Evolutionary conservation across 1,140 invertebrate genomes (phyloP), one percentile per base, ranked within the genome.

Genomic region (Phenacoccus solenopsis): DNA sequence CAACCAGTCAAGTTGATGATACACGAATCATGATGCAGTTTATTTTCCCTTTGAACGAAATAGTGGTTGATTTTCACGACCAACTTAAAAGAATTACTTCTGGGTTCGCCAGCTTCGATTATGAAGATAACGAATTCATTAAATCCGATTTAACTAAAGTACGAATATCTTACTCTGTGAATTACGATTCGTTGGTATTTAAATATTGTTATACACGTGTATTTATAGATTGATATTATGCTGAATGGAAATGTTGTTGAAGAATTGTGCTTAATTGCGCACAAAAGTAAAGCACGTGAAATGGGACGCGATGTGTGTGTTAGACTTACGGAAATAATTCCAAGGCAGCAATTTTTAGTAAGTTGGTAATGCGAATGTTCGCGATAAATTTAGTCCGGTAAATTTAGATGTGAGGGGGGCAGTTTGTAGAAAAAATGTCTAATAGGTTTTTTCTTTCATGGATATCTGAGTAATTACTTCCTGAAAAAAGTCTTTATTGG

Each of bases 51-150:
- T 78, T 98, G 1, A 91, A 87, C 77, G 96, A 99, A 84, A 89
- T 99, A 27, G 87, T 98, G 1, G 77, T 96, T 1, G 94, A 98
- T 76, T 98, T 99, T 79, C 95, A 96, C 79, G 96, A 98, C 79
- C 82, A 85, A 25, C 79, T 99, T 0, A 99, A 98, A 80, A 88
- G 88, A 22, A 74, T 93, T 13, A 89, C 88, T 20, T 97, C 94
- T 1, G 96, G 96, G 12, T 98, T 94, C 82, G 96, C 94, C 10
- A 96, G 93, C 79, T 98, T 99, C 81, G 96, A 98, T 81, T 98
- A 98, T 80, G 93, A 98, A 81, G 90, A 97, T 70, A 59, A 70
- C 28, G 74, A 73, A 27, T 76, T 75, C 64, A 38, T 69, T 24
- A 12, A 38, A 4, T 74, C 75, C 28, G 73, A 73, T 70, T 35